phyloP scores from a whole-genome alignment of 2,113 vertebrate species.

The Australoheros scitulus region DNA sequence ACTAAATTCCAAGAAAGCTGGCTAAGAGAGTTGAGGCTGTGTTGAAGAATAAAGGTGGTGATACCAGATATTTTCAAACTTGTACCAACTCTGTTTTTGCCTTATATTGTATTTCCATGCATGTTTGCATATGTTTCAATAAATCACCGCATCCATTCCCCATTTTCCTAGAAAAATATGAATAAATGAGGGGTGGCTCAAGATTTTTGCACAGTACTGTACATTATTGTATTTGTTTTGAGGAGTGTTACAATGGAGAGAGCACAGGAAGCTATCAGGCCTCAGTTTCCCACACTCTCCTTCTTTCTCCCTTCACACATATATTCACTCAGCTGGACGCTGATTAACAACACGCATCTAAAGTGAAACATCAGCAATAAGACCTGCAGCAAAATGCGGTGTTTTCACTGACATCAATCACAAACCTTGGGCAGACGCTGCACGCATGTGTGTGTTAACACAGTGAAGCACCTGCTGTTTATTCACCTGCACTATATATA shows the following conservation, averaged over 20 bases:
- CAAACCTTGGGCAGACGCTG: conserved; percentile 3
- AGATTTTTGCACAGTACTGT: not conserved
- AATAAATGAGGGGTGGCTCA: not conserved
- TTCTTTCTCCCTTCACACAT: conserved; percentile 22
- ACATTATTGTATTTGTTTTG: conserved; percentile 26
- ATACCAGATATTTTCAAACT: not conserved
- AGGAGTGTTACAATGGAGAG: conserved; percentile 3
- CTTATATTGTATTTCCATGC: not conserved
- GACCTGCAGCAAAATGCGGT: conserved; percentile 57
- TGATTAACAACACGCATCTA: conserved; percentile 69
- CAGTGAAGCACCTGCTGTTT: conserved; percentile 64
- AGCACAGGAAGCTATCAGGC: conserved; percentile 15
- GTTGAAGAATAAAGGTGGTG: not conserved
- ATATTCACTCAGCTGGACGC: conserved; percentile 25
- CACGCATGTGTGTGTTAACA: conserved; percentile 13
- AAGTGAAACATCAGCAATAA: conserved; percentile 80
- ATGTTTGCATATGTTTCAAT: not conserved
- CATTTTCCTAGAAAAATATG: not conserved
- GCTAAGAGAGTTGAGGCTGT: not conserved
- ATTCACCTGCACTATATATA: conserved; percentile 68
- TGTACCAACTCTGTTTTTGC: not conserved
- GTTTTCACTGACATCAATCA: conserved; percentile 71
- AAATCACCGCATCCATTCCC: not conserved
- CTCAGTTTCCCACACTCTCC: conserved; percentile 7
- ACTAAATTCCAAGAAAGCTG: not conserved